phyloP scores from a whole-genome alignment of 2,113 vertebrate genomes.

The Trogon melanurus region DNA sequence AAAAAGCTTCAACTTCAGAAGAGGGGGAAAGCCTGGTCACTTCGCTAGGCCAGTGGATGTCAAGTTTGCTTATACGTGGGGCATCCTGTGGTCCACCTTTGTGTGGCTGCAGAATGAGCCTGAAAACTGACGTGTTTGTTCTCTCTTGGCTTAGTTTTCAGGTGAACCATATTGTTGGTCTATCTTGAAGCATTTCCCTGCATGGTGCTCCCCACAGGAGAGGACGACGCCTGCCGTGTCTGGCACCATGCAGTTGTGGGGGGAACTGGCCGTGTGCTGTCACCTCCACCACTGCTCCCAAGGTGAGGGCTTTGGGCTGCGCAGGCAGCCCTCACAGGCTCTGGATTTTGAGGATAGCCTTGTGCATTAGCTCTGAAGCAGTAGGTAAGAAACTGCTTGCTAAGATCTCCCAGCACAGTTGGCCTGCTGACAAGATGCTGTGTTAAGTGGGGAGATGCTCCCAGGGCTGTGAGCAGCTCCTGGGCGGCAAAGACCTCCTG shows the following conservation, averaged over 20 bases:
- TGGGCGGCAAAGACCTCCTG: accelerated
- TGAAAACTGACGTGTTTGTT: accelerated
- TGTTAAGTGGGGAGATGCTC: neutral
- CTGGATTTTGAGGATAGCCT: neutral
- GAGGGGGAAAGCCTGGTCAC: neutral
- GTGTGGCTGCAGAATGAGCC: neutral
- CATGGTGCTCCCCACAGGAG: neutral
- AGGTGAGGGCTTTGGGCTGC: neutral
- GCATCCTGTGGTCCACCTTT: neutral
- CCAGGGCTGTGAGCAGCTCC: neutral
- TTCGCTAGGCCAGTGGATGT: neutral
- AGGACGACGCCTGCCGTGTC: neutral
- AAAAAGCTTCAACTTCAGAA: neutral
- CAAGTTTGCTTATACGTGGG: neutral
- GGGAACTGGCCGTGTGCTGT: neutral
- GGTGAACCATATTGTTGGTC: neutral
- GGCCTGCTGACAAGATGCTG: neutral
- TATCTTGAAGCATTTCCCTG: neutral
- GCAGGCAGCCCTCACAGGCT: neutral
- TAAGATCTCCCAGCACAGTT: neutral
- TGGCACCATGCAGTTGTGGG: accelerated
- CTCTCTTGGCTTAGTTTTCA: neutral
- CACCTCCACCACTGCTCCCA: accelerated
- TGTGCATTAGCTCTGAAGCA: neutral
- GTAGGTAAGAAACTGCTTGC: neutral